Base-by-base conservation (phyloP, 1,140 invertebrate genomes). In the Drosophila serrata region DNA sequence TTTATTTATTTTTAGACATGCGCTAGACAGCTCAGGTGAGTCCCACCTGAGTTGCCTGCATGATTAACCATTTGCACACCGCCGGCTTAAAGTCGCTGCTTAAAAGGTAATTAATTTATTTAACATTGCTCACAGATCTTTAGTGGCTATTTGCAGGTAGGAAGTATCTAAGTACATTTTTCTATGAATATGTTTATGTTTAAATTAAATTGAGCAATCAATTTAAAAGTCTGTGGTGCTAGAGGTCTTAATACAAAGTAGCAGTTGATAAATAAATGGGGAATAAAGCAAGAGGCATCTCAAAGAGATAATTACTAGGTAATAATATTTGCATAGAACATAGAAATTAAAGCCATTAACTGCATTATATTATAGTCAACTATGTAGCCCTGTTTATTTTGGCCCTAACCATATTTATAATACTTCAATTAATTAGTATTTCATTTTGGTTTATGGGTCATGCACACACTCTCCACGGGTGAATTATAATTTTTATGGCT, bases 41-140 rank as follows among this genome's bases (percentile, higher is more conserved):
- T 31, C 60, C 45, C 60, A 70, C 64, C 56, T 65, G 46, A 64
- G 59, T 53, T 56, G 58, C 45, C 62, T 74, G 84, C 76, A 84
- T 88, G 84, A 88, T 88, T 84, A 88, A 88, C 84, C 82, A 70
- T 53, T 76, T 68, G 56, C 56, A 59, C 40, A 39, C 9, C 40
- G 17, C 35, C 33, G 57, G 45, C 40, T 73, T 81, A 17, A 11
- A 53, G 74, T 63, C 33, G 69, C 63, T 76, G 82, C 75, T 87
- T 76, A 79, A 82, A 87, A 76, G 75, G 63, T 77, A 87, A 87
- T 87, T 87, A 87, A 87, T 79, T 67, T 37, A 69, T 69, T 55
- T 53, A 69, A 53, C 37, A 67, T 40, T 55, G 51, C 15, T 37
- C 19, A 15, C 7, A 6, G 33, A n/a, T 24, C 17, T 37, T 55